Evolutionary conservation across 2,888 invertebrate species (phyloP), one percentile per base, ranked within the genome.

Genomic region (Ctena decussata): DNA sequence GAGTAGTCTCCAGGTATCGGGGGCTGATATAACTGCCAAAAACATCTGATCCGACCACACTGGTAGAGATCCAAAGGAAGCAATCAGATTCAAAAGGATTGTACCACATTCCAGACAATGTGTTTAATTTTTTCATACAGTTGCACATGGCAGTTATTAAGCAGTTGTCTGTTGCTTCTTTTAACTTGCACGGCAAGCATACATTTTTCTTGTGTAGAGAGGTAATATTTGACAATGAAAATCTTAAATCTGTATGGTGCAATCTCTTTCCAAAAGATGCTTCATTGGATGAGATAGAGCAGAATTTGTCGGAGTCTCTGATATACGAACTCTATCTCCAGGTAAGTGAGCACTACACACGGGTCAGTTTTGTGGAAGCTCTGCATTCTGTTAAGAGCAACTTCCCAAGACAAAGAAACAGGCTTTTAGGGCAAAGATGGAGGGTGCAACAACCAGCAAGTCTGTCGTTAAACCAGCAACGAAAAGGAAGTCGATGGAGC

Each of bases 361-460:
- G 70, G 11, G 41, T 70, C 21, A n/a, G 30, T 18, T 70, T 70
- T 70, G 37, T 70, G 6, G 70, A 70, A 35, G 35, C 41, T 18
- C 35, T 35, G 3, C 70, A 70, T 18, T 18, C 3, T 18, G n/a
- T 70, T 3, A 70, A 70, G 70, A 70, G 21, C 8, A 32, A 6
- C 11, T 70, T 21, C 37, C 70, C 6, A 37, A 32, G 35, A 70
- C 70, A 37, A 70, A 70, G 24, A 70, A 70, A 70, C 70, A 70
- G 37, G 41, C 41, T 3, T 21, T 39, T 11, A 5, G 70, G 21
- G 35, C 70, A 27, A 70, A 37, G 24, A 37, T 39, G 12, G 70
- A 70, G 18, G 39, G 70, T 70, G 70, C 39, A 5, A 70, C 70
- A 2, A 70, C 32, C 3, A 46, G 12, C 3, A 46, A 46, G 46